These are phyloP conservation scores for Lepidocolaptes lacrymiger DNA, from an alignment of 2,797 vertebrate genomes.

Conservation along the genomic window DNA sequence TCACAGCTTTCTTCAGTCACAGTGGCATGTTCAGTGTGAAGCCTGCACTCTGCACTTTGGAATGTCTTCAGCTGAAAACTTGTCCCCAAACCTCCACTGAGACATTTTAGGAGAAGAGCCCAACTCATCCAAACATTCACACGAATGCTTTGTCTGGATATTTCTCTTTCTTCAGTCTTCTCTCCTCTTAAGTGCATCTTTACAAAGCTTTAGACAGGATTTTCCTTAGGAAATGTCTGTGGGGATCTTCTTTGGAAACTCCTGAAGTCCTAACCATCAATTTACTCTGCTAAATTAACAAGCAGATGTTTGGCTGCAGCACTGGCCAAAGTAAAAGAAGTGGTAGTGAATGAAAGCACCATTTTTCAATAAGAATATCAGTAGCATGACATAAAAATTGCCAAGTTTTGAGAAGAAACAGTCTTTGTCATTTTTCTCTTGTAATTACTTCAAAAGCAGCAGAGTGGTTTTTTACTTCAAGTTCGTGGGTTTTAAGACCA, in stretches of 20 bases:
- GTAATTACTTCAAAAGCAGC: constrained; percentile 48
- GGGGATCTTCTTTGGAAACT: constrained; percentile 4
- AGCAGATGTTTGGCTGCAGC: constrained; percentile 45
- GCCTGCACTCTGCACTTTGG: neutral
- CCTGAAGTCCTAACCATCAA: neutral
- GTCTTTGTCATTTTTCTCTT: constrained; percentile 53
- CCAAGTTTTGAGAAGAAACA: constrained; percentile 66
- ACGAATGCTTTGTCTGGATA: neutral
- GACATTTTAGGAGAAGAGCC: neutral
- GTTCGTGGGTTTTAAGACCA: constrained; percentile 41
- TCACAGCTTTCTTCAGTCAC: neutral
- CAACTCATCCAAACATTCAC: neutral
- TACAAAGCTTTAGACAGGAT: neutral
- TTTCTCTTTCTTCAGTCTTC: neutral
- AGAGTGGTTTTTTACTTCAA: constrained; percentile 37
- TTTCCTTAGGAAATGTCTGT: neutral
- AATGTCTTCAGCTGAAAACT: neutral
- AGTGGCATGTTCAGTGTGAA: neutral
- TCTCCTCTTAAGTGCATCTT: neutral
- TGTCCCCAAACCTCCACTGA: neutral
- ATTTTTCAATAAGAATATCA: constrained; percentile 29
- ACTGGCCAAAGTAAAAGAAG: neutral
- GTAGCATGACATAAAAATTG: constrained; percentile 38
- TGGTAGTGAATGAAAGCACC: neutral
- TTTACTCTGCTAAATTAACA: constrained; percentile 1